Evolutionary conservation across 2,888 invertebrate genomes (phyloP).

Genomic region (Empis stercorea): DNA sequence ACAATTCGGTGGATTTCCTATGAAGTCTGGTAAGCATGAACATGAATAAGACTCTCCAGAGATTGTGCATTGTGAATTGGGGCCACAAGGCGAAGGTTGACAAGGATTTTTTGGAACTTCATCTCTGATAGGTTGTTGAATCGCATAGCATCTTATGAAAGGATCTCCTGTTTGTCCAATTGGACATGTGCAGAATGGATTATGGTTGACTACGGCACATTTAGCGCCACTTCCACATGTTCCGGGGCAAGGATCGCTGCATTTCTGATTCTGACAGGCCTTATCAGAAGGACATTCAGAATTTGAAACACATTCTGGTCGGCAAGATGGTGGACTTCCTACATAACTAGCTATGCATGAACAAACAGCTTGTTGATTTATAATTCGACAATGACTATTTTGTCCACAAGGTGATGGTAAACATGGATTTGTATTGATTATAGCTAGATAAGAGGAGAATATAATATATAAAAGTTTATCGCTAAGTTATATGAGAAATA

Average conservation of each 20-base stretch:
- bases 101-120: constrained; percentile 40
- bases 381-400: constrained; percentile 50
- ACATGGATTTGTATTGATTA: constrained; percentile 43
- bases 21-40: constrained; percentile 52
- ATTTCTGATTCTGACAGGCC: constrained; percentile 57
- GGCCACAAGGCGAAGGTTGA: constrained; percentile 66
- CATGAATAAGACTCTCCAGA: constrained; percentile 53
- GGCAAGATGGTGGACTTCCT: constrained; percentile 56
- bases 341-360: constrained; percentile 48
- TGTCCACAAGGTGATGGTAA: constrained; percentile 58
- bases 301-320: constrained; percentile 56
- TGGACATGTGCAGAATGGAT: constrained; percentile 57
- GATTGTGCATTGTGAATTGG: constrained; percentile 58
- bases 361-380: constrained; percentile 48
- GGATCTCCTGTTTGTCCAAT: constrained; percentile 56
- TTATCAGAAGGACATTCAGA: constrained; percentile 51
- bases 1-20: constrained; percentile 64
- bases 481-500: constrained; percentile 19
- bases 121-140: constrained; percentile 50
- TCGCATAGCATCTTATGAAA: constrained; percentile 42
- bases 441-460: constrained; percentile 17
- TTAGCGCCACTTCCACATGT: constrained; percentile 55
- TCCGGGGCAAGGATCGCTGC: constrained; percentile 59
- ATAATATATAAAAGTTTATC: background rate
- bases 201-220: constrained; percentile 58